Base-by-base conservation (phyloP, 2,113 vertebrate genomes). In the Xenopus borealis region DNA sequence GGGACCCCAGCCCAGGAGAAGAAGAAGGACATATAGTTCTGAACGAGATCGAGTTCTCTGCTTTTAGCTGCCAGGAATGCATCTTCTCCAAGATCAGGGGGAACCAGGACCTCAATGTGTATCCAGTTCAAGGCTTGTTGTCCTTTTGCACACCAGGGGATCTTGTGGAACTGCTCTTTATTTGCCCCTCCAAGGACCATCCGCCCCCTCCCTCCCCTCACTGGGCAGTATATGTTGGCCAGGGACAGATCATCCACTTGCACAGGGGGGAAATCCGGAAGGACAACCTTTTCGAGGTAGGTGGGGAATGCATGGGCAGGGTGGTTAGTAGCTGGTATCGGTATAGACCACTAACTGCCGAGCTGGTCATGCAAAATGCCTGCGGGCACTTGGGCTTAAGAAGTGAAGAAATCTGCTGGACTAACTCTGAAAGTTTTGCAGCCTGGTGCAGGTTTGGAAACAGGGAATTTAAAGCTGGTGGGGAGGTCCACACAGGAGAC, bases 401-500 rank as follows among this genome's bases (percentile, higher is more conserved):
- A 83, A 93, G 94, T 84, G 92, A 91, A 77, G 97, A 98, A 85
- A 95, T 98, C 83, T 97, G 96, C 93, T 99, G 97, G 97, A 95
- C 94, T 80, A 95, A 98, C 94, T 98, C 96, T 10, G 97, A 99
- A 91, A 98, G 97, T 90, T 99, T 99, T 88, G 97, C 97, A 77
- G 97, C 97, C 79, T 99, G 97, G 97, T 99, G 97, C 89, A 94
- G 97, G 85, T 99, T 98, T 71, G 97, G 97, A 71, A 99, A 98
- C 82, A 85, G 97, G 80, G 96, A 99, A 89, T 99, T 99, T 89
- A 99, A 99, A 89, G 94, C 95, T 0, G 96, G 95, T 0, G 96
- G 96, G 20, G 97, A 99, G 89, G 92, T 82, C 79, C 93, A 92
- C 81, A 93, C 92, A 2, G 92, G 87, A 61, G 79, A 86, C 53